phyloP scores from a whole-genome alignment of 2,888 invertebrate genomes.

The Acleris holmiana region DNA sequence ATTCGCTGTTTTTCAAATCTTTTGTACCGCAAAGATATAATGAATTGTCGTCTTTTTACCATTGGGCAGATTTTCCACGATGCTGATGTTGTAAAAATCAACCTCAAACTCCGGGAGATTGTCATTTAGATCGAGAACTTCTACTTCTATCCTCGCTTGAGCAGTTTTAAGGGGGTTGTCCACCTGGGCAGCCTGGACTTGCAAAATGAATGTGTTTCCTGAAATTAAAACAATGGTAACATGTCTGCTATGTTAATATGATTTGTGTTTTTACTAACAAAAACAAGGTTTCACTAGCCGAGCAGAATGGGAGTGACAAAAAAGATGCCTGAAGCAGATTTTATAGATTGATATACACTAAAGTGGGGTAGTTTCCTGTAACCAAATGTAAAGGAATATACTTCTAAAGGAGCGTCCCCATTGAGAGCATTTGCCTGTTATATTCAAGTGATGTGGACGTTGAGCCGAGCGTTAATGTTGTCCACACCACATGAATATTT shows the following conservation, averaged over 20 bases:
- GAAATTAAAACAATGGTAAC: slow-evolving; percentile 24
- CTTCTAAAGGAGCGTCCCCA: too few species aligned
- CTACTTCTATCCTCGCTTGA: slow-evolving; percentile 89
- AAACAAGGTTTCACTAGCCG: too few species aligned
- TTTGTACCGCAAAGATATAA: too few species aligned
- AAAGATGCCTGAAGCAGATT: too few species aligned
- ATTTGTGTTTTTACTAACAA: too few species aligned
- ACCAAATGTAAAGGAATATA: slow-evolving; percentile 36
- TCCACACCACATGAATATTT: too few species aligned
- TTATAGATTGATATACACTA: background rate
- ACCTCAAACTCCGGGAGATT: slow-evolving; percentile 95
- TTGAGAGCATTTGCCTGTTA: too few species aligned
- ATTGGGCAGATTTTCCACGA: slow-evolving; percentile 95
- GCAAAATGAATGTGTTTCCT: slow-evolving; percentile 89
- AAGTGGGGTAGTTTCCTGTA: background rate
- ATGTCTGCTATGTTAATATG: too few species aligned
- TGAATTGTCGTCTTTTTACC: slow-evolving; percentile 74
- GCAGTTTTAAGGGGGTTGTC: slow-evolving; percentile 91
- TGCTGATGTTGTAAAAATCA: slow-evolving; percentile 95
- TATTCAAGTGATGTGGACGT: too few species aligned
- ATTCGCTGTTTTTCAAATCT: too few species aligned
- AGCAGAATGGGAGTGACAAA: too few species aligned
- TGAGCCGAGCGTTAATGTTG: too few species aligned
- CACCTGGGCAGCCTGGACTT: slow-evolving; percentile 91
- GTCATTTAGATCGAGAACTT: slow-evolving; percentile 91